Evolutionary conservation across 2,113 vertebrate species (phyloP).

Genomic region (Mus musculus): DNA sequence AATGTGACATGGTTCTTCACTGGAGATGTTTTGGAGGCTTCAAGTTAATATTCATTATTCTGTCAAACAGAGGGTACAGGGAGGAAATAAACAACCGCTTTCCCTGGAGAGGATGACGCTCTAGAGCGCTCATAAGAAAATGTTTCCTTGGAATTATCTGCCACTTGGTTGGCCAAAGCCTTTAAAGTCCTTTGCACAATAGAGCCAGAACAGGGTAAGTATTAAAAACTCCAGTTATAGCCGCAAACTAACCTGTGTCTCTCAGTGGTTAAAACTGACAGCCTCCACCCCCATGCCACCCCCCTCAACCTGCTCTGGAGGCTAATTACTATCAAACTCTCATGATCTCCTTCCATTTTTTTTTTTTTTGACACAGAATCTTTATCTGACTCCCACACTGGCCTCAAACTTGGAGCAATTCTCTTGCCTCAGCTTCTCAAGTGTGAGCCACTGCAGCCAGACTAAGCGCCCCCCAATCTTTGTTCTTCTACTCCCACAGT

Average conservation of each 20-base stretch:
- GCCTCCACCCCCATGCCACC: accelerated
- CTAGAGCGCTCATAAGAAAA: background rate
- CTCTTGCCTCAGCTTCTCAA: background rate
- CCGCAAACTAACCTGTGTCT: background rate
- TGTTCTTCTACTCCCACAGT: background rate
- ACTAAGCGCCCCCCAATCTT: background rate
- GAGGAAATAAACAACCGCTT: background rate
- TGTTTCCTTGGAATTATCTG: background rate
- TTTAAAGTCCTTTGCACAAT: background rate
- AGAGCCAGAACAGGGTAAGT: background rate
- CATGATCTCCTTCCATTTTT: background rate
- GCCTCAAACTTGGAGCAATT: background rate
- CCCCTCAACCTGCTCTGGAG: background rate
- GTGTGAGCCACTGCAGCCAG: background rate
- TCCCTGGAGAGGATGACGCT: background rate
- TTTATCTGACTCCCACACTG: background rate
- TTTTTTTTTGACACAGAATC: background rate
- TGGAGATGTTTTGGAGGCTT: background rate
- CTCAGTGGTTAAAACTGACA: background rate
- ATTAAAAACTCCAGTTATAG: background rate
- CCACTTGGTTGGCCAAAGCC: background rate
- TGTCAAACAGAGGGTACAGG: background rate
- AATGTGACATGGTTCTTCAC: background rate
- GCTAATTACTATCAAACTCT: background rate
- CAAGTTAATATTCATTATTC: background rate